Evolutionary conservation across 2,113 vertebrate species (phyloP).

Genomic region (Lagenorhynchus albirostris): DNA sequence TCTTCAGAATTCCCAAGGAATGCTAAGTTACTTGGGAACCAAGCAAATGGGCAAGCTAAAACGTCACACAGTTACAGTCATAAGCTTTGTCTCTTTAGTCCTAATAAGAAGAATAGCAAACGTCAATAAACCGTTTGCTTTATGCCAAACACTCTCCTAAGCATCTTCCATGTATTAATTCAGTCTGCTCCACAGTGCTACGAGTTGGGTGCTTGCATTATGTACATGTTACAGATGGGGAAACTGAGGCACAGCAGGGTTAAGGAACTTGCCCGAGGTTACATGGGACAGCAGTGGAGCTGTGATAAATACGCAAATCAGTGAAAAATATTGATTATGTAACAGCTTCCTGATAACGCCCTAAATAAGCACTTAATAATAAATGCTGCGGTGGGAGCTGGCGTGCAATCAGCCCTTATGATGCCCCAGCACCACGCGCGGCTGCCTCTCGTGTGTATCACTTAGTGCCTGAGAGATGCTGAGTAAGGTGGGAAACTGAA

Average conservation of each 20-base stretch:
- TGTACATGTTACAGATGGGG: neutral
- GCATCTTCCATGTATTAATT: rapidly evolving
- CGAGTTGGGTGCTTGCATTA: neutral
- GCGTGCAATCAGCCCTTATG: rapidly evolving
- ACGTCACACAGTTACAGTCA: rapidly evolving
- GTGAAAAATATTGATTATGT: neutral
- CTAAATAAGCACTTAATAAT: neutral
- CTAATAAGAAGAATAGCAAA: no score
- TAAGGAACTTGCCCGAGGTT: neutral
- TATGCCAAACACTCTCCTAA: rapidly evolving
- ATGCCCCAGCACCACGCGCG: rapidly evolving
- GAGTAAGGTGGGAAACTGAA: neutral
- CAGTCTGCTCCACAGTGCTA: rapidly evolving
- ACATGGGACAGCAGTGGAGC: neutral
- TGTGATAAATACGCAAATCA: neutral
- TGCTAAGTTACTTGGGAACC: neutral
- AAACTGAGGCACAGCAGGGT: neutral
- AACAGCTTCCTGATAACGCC: neutral
- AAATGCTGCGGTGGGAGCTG: rapidly evolving
- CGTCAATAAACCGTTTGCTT: neutral
- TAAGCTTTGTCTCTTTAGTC: neutral
- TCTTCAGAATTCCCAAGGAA: neutral
- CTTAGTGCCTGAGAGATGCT: no score
- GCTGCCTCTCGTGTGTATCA: rapidly evolving
- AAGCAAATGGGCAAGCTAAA: neutral